Conservation (phyloP, 2,797 vertebrate species). For the Knipowitschia caucasica region DNA sequence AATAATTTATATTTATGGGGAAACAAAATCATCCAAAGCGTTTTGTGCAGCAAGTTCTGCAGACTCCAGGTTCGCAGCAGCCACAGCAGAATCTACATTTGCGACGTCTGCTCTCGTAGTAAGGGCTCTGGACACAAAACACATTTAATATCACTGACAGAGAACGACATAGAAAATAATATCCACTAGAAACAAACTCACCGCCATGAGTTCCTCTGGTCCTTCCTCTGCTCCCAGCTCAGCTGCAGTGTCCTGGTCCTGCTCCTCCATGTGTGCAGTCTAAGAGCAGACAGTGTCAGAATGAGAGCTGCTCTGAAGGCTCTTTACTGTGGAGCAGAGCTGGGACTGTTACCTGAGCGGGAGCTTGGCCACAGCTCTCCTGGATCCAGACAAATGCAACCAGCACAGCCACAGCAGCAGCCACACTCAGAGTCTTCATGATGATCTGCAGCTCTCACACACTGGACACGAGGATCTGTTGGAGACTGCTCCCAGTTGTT, state of each 20-base stretch:
- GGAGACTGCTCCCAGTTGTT: constrained; percentile 6
- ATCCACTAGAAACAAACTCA: constrained; percentile 2
- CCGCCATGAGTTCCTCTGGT: constrained; percentile 12
- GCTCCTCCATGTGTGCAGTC: constrained; percentile 6
- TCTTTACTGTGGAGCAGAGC: neutral
- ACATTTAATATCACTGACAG: no score
- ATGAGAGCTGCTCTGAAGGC: neutral
- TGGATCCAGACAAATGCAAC: constrained; percentile 46
- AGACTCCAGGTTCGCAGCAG: constrained; percentile 1
- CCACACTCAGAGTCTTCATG: constrained; percentile 51
- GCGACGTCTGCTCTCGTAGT: neutral
- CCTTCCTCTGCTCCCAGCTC: constrained; percentile 10
- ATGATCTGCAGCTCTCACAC: constrained; percentile 15
- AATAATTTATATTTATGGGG: no score
- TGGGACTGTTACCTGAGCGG: constrained; percentile 38
- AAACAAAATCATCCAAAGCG: no score
- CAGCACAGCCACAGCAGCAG: constrained; percentile 43
- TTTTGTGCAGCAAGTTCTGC: constrained; percentile 13
- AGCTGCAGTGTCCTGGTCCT: neutral
- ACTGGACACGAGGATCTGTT: constrained; percentile 1
- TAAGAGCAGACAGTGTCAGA: constrained; percentile 12
- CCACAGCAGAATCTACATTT: constrained; percentile 18
- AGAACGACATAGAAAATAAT: neutral
- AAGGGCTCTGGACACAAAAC: constrained; percentile 1
- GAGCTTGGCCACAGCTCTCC: constrained; percentile 33